Percentiles rank a stretch among this genome's conserved stretches.
These are phyloP conservation scores for Spheniscus mendiculus DNA, from an alignment of 2,113 vertebrate species.

Conservation along the genomic window DNA sequence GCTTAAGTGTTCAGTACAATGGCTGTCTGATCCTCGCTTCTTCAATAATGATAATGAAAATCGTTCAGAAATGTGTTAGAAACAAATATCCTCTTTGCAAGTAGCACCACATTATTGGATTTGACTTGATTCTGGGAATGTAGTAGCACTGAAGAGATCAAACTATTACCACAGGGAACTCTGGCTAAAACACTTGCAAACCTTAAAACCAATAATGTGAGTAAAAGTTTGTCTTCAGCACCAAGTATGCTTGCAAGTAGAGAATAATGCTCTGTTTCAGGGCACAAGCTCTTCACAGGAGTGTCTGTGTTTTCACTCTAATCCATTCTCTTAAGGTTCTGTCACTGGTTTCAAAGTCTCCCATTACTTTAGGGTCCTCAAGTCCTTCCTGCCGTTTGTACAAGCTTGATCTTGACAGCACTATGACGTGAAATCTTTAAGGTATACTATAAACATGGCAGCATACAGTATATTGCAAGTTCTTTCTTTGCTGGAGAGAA, in stretches of 20 bases:
- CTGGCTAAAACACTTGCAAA: not conserved
- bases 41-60: not conserved
- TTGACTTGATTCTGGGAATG: not conserved
- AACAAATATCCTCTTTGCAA: not conserved
- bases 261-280: not conserved
- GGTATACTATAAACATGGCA: not conserved
- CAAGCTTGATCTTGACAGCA: not conserved
- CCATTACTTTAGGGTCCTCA: not conserved
- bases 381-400: not conserved
- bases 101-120: not conserved
- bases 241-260: not conserved
- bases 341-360: not conserved
- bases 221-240: not conserved
- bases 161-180: not conserved
- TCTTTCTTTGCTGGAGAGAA: not conserved
- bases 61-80: not conserved
- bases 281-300: not conserved
- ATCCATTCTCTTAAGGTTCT: not conserved
- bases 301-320: not conserved
- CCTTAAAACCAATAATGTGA: not conserved
- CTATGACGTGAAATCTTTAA: not conserved
- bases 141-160: not conserved
- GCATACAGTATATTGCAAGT: not conserved
- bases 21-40: not conserved
- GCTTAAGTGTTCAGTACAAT: not conserved